Base-by-base conservation (phyloP, 1,140 invertebrate species). In the Hydropsyche tenuis region DNA sequence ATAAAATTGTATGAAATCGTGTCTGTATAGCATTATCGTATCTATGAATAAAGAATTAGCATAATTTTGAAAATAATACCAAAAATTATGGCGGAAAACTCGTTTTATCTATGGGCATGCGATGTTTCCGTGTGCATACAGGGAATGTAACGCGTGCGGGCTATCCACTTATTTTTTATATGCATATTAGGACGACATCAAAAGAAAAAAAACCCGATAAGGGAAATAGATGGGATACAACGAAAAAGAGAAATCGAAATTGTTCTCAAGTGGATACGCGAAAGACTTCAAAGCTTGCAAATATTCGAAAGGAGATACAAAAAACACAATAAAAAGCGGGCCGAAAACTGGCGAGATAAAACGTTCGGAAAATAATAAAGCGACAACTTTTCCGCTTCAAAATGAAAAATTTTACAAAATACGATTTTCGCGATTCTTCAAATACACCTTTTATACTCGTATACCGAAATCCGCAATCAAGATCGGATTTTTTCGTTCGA, bases 101-200 rank as follows among this genome's bases (percentile, higher is more conserved):
- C 30, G 30, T 9, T 37, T 37, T 37, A 37, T 37, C 30, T 37
- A 37, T 9, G 30, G 9, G 30, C 30, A 37, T 37, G 30, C 30
- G 30, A 37, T 37, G 30, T 37, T 48, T 48, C 4, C 46, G 12
- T 48, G 46, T 48, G 46, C 16, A 48, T 14, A 48, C 16, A 53
- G 6, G 20, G 16, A 53, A 53, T 53, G 20, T 53, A 53, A 53
- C 48, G 20, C 56, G 56, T 23, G 56, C 1, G 56, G 56, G 30
- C 30, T 37, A 60, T 60, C 56, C 56, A 60, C 56, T 60, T 60
- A 60, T 60, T 60, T 53, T 60, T 60, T 60, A 60, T 60, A 60
- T 60, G 56, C 56, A 60, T 60, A 60, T 60, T 60, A 60, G 56
- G 23, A 27, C 22, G 56, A 60, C 56, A 60, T 60, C 56, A 60